Percentiles rank a stretch among this genome's conserved stretches.
These are phyloP conservation scores for Chaetodon auriga DNA, from an alignment of 2,113 vertebrate genomes.

Conservation along the genomic window DNA sequence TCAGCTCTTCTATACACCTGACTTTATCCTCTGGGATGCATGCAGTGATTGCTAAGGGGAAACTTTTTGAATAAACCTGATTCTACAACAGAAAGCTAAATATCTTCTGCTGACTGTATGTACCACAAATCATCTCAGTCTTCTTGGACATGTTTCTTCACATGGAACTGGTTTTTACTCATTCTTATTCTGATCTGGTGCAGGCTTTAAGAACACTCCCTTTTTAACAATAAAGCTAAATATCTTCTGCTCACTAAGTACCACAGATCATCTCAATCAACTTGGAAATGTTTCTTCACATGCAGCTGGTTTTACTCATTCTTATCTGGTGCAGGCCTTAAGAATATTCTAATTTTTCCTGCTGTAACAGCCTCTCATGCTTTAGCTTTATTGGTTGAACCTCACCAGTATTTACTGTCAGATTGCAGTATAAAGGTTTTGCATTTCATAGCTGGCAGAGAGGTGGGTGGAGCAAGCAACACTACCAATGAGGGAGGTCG, in stretches of 20 bases:
- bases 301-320: not conserved
- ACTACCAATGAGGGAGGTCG: not conserved
- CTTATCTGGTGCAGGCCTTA: not conserved
- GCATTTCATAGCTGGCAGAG: slow-evolving; percentile 46
- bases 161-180: not conserved
- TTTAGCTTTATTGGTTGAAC: not conserved
- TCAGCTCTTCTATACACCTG: not conserved
- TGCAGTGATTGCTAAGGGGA: not conserved
- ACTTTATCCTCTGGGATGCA: not conserved
- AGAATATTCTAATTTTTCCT: not conserved
- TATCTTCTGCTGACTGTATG: too few relatives aligned
- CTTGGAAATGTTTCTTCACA: not conserved
- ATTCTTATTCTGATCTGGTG: not conserved
- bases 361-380: too few relatives aligned
- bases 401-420: slow-evolving; percentile 26
- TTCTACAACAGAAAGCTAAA: not conserved
- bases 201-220: not conserved
- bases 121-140: too few relatives aligned
- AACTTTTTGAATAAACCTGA: not conserved
- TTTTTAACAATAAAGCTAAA: too few relatives aligned
- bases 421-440: slow-evolving; percentile 59
- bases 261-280: too few relatives aligned
- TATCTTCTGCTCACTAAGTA: too few relatives aligned
- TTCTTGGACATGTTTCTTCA: not conserved
- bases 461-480: not conserved